Conservation (phyloP, 2,888 invertebrate genomes). For the Autographa gamma region DNA sequence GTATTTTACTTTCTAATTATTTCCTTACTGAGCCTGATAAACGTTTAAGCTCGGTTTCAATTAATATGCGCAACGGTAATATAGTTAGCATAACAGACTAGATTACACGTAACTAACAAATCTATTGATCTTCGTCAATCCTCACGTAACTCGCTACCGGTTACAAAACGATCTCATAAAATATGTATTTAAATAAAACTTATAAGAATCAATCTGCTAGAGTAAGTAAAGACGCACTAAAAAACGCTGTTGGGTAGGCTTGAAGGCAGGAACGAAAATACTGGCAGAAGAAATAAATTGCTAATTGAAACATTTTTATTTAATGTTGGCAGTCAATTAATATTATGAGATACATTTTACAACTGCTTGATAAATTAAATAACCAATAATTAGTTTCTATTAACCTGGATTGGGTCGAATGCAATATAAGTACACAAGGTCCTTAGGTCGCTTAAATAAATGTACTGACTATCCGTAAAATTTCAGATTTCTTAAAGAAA, state of each 20-base stretch:
- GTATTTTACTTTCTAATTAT: constrained; percentile 47
- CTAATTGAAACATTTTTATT: too few relatives aligned
- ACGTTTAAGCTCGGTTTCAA: constrained; percentile 20
- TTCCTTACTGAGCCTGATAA: constrained; percentile 18
- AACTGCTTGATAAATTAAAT: too few relatives aligned
- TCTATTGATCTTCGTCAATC: constrained; percentile 12
- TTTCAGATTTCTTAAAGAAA: too few relatives aligned
- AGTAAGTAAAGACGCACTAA: not conserved
- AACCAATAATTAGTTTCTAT: too few relatives aligned
- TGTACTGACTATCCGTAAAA: too few relatives aligned
- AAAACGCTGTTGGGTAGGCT: too few relatives aligned
- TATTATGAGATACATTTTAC: too few relatives aligned
- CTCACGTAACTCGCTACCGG: constrained; percentile 11
- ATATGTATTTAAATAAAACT: too few relatives aligned
- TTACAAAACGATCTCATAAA: not conserved
- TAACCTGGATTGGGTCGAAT: not conserved
- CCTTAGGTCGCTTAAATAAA: not conserved
- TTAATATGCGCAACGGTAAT: constrained; percentile 7
- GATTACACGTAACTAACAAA: constrained; percentile 19
- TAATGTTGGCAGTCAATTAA: too few relatives aligned
- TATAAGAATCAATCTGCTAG: not conserved
- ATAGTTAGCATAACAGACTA: constrained; percentile 2
- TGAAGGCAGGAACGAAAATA: too few relatives aligned
- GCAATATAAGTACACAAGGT: not conserved
- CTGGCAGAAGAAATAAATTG: too few relatives aligned